Evolutionary conservation across 2,888 invertebrate species (phyloP).

Genomic region (Cantharis flavilabris): DNA sequence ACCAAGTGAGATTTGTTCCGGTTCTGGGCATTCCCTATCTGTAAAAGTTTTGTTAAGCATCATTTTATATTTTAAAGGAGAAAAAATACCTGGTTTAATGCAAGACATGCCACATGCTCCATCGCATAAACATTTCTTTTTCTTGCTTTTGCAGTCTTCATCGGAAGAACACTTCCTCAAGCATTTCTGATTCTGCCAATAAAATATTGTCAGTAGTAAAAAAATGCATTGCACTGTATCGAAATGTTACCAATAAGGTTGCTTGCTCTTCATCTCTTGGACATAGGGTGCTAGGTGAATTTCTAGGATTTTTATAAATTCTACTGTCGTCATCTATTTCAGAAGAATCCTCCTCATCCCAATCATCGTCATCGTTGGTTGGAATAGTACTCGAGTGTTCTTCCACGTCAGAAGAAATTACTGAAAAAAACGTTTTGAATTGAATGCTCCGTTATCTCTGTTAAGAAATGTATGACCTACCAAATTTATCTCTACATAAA

Average conservation of each 20-base stretch:
- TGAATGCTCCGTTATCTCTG: not conserved
- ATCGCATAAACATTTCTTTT: slow-evolving; percentile 96
- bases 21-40: slow-evolving; percentile 86
- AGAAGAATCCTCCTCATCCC: slow-evolving; percentile 55
- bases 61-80: not conserved
- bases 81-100: slow-evolving; percentile 84
- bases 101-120: slow-evolving; percentile 97
- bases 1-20: slow-evolving; percentile 78
- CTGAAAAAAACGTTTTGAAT: not conserved
- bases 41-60: not conserved
- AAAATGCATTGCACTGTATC: not conserved
- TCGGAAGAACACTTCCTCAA: slow-evolving; percentile 91
- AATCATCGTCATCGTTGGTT: slow-evolving; percentile 57
- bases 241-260: slow-evolving; percentile 64
- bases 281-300: slow-evolving; percentile 84
- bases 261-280: slow-evolving; percentile 87
- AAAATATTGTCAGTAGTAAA: not conserved
- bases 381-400: slow-evolving; percentile 11
- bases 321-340: slow-evolving; percentile 79
- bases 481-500: not conserved
- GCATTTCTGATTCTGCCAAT: slow-evolving; percentile 79
- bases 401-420: not conserved
- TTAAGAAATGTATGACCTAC: not conserved
- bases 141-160: slow-evolving; percentile 94
- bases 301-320: slow-evolving; percentile 86